phyloP scores from a whole-genome alignment of 2,888 invertebrate species.

The Podotricha telesiphe region DNA sequence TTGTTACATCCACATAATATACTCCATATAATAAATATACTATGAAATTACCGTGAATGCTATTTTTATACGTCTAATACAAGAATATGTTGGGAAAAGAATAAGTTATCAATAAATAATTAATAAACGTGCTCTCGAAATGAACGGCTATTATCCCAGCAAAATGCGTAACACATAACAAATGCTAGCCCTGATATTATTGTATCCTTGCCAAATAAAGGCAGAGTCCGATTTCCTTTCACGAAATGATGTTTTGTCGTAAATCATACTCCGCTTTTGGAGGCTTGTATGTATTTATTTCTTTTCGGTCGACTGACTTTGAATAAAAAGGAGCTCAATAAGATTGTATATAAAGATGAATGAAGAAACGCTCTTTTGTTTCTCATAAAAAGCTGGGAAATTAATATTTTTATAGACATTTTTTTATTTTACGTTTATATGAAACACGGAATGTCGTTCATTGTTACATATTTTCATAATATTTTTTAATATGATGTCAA shows the following conservation, averaged over 20 bases:
- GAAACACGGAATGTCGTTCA: background rate
- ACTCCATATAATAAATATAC: background rate
- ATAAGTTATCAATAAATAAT: conserved; percentile 18
- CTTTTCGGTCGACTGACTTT: conserved; percentile 50
- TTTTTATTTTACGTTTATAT: conserved; percentile 12
- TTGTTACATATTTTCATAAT: background rate
- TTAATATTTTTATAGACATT: conserved; percentile 48
- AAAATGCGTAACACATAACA: conserved; percentile 37
- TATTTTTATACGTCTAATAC: background rate
- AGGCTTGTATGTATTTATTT: conserved; percentile 55
- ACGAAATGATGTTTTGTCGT: conserved; percentile 57
- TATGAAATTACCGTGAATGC: background rate
- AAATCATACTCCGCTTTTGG: conserved; percentile 59
- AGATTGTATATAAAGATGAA: conserved; percentile 47
- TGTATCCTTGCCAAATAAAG: conserved; percentile 49
- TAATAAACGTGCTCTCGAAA: conserved; percentile 7
- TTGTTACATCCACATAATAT: no score
- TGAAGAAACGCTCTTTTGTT: conserved; percentile 49
- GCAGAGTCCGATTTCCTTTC: conserved; percentile 49
- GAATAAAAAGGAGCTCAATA: conserved; percentile 52
- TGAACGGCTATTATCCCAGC: conserved; percentile 21
- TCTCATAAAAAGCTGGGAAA: conserved; percentile 43
- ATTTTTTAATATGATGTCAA: background rate
- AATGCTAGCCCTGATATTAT: conserved; percentile 41
- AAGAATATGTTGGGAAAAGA: background rate